phyloP scores from a whole-genome alignment of 2,797 vertebrate species.

The Antennarius maculatus region DNA sequence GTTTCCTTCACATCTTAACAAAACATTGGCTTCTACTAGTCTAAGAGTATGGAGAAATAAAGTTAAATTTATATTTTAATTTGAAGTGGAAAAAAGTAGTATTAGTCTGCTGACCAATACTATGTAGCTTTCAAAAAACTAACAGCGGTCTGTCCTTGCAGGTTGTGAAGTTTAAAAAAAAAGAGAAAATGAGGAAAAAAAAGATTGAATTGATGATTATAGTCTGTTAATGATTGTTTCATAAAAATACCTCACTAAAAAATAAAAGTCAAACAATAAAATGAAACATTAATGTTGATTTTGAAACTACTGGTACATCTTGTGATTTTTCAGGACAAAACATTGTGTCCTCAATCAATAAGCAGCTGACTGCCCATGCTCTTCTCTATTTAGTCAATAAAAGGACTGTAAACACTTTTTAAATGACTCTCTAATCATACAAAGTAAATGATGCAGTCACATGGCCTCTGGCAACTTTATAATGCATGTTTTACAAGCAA shows the following conservation, averaged over 20 bases:
- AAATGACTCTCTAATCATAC: conserved; percentile 76
- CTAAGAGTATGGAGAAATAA: neutral
- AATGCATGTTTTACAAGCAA: conserved; percentile 79
- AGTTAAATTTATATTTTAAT: neutral
- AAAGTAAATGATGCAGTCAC: conserved; percentile 73
- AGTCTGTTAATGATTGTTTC: neutral
- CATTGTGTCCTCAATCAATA: conserved; percentile 45
- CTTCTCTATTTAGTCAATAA: conserved; percentile 68
- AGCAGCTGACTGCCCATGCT: conserved; percentile 53
- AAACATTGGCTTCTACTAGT: neutral
- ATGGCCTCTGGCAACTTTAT: conserved; percentile 64
- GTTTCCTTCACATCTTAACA: conserved; percentile 15
- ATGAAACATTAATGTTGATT: neutral
- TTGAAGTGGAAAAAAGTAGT: neutral
- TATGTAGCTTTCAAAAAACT: neutral
- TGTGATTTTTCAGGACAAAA: conserved; percentile 36
- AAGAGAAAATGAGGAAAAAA: neutral
- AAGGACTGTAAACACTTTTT: conserved; percentile 70
- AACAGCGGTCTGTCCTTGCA: too few species aligned
- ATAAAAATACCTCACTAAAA: neutral
- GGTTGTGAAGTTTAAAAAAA: neutral
- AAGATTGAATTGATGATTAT: neutral
- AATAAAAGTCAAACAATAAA: neutral
- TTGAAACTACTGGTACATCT: conserved; percentile 13
- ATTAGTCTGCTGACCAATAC: neutral